phyloP scores from a whole-genome alignment of 2,888 invertebrate species.

The Mycogona germanica region DNA sequence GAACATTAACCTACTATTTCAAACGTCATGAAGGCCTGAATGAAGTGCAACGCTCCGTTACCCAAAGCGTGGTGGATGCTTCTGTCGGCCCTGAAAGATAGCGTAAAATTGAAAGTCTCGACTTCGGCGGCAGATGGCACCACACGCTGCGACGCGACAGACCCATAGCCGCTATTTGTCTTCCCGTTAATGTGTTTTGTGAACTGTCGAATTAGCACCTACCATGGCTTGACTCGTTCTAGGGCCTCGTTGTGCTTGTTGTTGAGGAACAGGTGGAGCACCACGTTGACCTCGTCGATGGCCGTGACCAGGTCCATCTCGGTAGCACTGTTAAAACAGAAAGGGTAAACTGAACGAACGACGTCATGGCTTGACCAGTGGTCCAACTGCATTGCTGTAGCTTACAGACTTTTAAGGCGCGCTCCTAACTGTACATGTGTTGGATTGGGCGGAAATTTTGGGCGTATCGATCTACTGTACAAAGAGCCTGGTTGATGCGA shows the following conservation, averaged over 20 bases:
- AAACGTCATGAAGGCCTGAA: slow-evolving; percentile 87
- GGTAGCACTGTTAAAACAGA: too few species aligned
- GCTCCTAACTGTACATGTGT: too few species aligned
- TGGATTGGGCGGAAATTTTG: too few species aligned
- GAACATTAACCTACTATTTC: slow-evolving; percentile 47
- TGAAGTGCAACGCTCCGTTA: slow-evolving; percentile 70
- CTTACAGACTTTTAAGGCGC: too few species aligned
- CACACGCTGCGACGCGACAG: too few species aligned
- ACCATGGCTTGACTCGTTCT: slow-evolving; percentile 66
- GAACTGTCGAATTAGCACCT: too few species aligned
- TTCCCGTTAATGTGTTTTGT: neutral
- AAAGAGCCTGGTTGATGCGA: too few species aligned
- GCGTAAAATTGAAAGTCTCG: neutral
- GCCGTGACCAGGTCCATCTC: slow-evolving; percentile 45
- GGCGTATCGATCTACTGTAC: too few species aligned
- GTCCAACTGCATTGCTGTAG: too few species aligned
- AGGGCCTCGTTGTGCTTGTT: slow-evolving; percentile 76
- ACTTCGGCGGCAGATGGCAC: neutral
- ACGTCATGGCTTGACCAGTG: too few species aligned
- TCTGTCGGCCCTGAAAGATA: slow-evolving; percentile 49
- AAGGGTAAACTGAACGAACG: too few species aligned
- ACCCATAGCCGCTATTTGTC: neutral
- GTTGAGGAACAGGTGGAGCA: slow-evolving; percentile 82
- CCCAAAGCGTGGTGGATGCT: slow-evolving; percentile 92
- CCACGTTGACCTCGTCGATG: slow-evolving; percentile 60